Percentiles rank a stretch among this genome's conserved stretches.
These are phyloP conservation scores for Mylabris phalerata DNA, from an alignment of 1,140 invertebrate genomes.

Conservation along the genomic window DNA sequence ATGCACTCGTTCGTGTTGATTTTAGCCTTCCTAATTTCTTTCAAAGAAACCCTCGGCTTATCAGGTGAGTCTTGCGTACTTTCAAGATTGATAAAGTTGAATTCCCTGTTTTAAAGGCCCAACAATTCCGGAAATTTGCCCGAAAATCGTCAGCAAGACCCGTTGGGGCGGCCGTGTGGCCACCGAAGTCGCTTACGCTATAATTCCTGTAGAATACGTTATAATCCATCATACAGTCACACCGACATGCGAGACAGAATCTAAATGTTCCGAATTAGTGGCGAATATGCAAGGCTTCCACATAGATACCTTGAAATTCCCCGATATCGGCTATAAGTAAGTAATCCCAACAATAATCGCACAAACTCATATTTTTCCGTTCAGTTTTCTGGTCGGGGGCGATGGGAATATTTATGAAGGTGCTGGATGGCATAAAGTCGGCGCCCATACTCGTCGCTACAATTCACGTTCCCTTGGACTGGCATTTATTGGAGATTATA, in stretches of 20 bases:
- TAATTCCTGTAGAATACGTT: slow-evolving; percentile 52
- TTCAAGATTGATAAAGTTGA: background rate
- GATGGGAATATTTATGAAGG: slow-evolving; percentile 74
- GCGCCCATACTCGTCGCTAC: slow-evolving; percentile 60
- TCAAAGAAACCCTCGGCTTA: background rate
- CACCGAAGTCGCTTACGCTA: slow-evolving; percentile 46
- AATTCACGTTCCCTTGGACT: slow-evolving; percentile 54
- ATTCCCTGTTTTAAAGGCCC: background rate
- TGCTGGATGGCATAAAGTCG: slow-evolving; percentile 63
- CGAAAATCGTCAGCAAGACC: slow-evolving; percentile 29
- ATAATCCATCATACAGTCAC: slow-evolving; percentile 66
- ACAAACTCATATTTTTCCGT: slow-evolving; percentile 19
- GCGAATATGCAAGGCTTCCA: slow-evolving; percentile 53
- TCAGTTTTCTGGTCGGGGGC: slow-evolving; percentile 67
- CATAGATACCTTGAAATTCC: slow-evolving; percentile 47
- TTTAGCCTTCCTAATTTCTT: background rate
- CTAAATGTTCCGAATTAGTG: slow-evolving; percentile 45
- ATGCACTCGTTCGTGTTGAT: no score
- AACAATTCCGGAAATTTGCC: slow-evolving; percentile 24
- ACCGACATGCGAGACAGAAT: slow-evolving; percentile 46
- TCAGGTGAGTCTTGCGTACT: background rate
- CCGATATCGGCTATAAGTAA: slow-evolving; percentile 59
- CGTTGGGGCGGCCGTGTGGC: slow-evolving; percentile 43
- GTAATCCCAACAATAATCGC: slow-evolving; percentile 17
- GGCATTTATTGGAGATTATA: slow-evolving; percentile 50